Percentiles rank a stretch among this genome's conserved stretches.
These are phyloP conservation scores for Theretra japonica DNA, from an alignment of 2,888 invertebrate species.

Conservation along the genomic window DNA sequence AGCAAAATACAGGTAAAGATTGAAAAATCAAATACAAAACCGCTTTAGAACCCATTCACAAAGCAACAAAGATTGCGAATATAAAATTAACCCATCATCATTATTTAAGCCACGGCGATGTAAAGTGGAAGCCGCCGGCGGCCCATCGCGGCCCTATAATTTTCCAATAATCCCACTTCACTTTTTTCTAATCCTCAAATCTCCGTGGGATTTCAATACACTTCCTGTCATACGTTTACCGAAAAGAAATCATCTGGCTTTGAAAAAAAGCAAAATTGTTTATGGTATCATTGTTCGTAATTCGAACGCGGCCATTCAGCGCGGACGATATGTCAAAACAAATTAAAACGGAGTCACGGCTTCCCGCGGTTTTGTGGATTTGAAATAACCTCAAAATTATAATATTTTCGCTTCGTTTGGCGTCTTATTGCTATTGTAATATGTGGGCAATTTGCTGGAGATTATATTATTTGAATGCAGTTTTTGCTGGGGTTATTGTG, in stretches of 20 bases:
- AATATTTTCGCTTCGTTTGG: slow-evolving; percentile 62
- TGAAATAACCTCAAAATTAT: slow-evolving; percentile 76
- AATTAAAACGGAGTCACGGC: slow-evolving; percentile 56
- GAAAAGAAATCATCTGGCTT: slow-evolving; percentile 65
- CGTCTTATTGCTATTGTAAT: slow-evolving; percentile 54
- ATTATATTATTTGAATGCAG: slow-evolving; percentile 76
- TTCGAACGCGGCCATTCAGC: slow-evolving; percentile 58
- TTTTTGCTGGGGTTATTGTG: slow-evolving; percentile 68
- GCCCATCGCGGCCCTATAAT: slow-evolving; percentile 69
- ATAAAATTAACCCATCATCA: slow-evolving; percentile 49
- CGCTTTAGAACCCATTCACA: neutral
- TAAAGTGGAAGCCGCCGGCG: slow-evolving; percentile 51
- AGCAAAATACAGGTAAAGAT: too few relatives aligned
- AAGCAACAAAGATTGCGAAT: slow-evolving; percentile 31
- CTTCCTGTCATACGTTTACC: slow-evolving; percentile 72
- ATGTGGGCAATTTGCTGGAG: slow-evolving; percentile 64
- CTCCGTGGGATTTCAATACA: slow-evolving; percentile 79
- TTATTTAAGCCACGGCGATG: slow-evolving; percentile 61
- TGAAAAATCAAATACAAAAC: neutral
- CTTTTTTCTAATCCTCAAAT: slow-evolving; percentile 73
- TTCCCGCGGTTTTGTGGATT: slow-evolving; percentile 51
- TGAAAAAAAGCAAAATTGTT: slow-evolving; percentile 68
- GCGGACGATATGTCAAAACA: slow-evolving; percentile 75
- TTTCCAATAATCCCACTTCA: slow-evolving; percentile 79
- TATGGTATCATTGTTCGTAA: slow-evolving; percentile 73